phyloP scores from a whole-genome alignment of 2,113 vertebrate genomes.

The Crotalus viridis region DNA sequence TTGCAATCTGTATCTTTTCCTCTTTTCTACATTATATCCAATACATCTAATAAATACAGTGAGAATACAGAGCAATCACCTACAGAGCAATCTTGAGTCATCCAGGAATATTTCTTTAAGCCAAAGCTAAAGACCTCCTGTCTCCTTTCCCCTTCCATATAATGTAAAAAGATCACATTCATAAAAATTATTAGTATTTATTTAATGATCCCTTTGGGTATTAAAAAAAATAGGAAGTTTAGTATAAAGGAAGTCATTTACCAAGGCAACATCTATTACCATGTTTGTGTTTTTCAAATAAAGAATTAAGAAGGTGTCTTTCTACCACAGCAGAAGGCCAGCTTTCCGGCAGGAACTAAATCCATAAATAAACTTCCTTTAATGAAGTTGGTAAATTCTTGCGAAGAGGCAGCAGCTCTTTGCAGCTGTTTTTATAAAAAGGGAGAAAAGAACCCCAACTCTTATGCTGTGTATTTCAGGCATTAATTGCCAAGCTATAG shows the following conservation, averaged over 20 bases:
- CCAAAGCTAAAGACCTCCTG: not conserved
- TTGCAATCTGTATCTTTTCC: not conserved
- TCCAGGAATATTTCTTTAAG: not conserved
- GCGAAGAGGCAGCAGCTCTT: constrained; percentile 14
- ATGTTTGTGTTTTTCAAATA: not conserved
- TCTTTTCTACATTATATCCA: not conserved
- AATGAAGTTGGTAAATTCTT: not conserved
- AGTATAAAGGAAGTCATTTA: constrained; percentile 1
- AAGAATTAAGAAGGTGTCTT: constrained; percentile 16
- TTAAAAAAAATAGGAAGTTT: constrained; percentile 27
- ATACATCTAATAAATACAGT: not conserved
- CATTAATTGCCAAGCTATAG: not conserved
- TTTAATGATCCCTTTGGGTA: not conserved
- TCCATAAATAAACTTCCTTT: constrained; percentile 21
- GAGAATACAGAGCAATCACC: not conserved
- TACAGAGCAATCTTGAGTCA: not conserved
- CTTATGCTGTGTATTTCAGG: not conserved
- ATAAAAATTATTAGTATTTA: not conserved
- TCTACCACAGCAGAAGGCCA: not conserved
- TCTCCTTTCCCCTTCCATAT: not conserved
- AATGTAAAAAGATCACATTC: not conserved
- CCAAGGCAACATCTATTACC: not conserved
- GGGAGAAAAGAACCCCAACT: not conserved
- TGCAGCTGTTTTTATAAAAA: not conserved
- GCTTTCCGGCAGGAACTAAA: not conserved